Conservation (phyloP, 1,140 invertebrate species). For the Catajapyx aquilonaris region DNA sequence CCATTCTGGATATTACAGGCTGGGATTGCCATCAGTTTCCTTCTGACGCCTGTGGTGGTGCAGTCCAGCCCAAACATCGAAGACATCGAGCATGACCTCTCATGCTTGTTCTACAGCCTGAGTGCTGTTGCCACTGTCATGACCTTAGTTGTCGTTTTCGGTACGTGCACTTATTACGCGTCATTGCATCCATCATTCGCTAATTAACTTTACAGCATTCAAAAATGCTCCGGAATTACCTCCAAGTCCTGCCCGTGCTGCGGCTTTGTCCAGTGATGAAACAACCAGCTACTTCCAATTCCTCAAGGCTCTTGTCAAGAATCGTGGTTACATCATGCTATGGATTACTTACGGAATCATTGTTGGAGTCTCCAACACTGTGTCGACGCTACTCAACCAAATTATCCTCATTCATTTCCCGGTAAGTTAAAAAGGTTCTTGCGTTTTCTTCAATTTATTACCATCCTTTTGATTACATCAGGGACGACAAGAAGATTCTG, state of each 20-base stretch:
- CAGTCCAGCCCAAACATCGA: constrained; percentile 30
- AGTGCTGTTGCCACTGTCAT: constrained; percentile 51
- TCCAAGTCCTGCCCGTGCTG: constrained; percentile 54
- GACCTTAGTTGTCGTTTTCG: constrained; percentile 48
- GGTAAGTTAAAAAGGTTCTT: constrained; percentile 28
- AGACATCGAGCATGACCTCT: constrained; percentile 40
- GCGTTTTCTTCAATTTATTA: no score
- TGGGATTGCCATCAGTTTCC: constrained; percentile 72
- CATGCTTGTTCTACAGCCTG: constrained; percentile 56
- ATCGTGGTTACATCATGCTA: constrained; percentile 56
- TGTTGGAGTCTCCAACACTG: constrained; percentile 82
- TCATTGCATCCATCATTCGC: no score
- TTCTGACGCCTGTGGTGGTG: constrained; percentile 69
- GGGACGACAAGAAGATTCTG: constrained; percentile 46
- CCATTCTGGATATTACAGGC: no score
- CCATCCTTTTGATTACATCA: constrained; percentile 24
- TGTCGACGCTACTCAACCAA: constrained; percentile 76
- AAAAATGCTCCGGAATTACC: constrained; percentile 51
- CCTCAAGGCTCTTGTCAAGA: constrained; percentile 45
- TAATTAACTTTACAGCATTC: constrained; percentile 49
- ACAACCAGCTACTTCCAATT: constrained; percentile 39
- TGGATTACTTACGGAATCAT: constrained; percentile 76
- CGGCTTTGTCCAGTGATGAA: constrained; percentile 23
- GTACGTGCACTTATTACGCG: constrained; percentile 42
- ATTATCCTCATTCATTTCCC: constrained; percentile 58